phyloP scores from a whole-genome alignment of 2,888 invertebrate species.

The Stenodera caucasica region DNA sequence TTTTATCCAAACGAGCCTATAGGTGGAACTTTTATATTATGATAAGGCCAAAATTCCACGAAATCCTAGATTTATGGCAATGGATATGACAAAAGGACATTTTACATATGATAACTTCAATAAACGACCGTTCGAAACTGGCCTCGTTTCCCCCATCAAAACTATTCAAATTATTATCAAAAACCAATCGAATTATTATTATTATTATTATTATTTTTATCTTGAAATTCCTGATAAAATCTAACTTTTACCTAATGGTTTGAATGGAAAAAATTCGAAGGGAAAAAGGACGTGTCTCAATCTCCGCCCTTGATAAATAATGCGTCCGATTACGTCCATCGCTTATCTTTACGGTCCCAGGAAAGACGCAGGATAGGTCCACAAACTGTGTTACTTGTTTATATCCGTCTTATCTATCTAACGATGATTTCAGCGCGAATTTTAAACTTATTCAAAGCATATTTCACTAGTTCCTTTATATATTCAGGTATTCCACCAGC shows the following conservation, averaged over 20 bases:
- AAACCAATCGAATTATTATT: background rate
- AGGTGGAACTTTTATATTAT: constrained; percentile 25
- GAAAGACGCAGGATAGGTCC: constrained; percentile 25
- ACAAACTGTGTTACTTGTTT: constrained; percentile 43
- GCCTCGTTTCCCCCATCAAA: background rate
- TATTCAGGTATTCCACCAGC: constrained; percentile 32
- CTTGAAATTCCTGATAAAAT: background rate
- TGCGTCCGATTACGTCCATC: constrained; percentile 52
- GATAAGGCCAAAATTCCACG: constrained; percentile 42
- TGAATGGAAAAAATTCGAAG: background rate
- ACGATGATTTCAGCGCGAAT: constrained; percentile 39
- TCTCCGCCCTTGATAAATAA: constrained; percentile 43
- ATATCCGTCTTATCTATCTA: constrained; percentile 48
- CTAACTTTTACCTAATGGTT: background rate
- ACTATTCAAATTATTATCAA: background rate
- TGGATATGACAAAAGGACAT: constrained; percentile 50
- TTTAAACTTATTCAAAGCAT: constrained; percentile 37
- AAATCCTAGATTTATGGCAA: constrained; percentile 50
- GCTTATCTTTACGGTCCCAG: constrained; percentile 44
- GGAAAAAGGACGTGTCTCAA: constrained; percentile 30
- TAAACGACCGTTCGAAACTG: constrained; percentile 14
- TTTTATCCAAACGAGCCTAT: constrained; percentile 25
- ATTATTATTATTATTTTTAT: background rate
- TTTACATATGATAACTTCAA: constrained; percentile 48
- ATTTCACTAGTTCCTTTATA: constrained; percentile 29